Conservation (phyloP, 2,888 invertebrate species). For the Torymus tubicola region DNA sequence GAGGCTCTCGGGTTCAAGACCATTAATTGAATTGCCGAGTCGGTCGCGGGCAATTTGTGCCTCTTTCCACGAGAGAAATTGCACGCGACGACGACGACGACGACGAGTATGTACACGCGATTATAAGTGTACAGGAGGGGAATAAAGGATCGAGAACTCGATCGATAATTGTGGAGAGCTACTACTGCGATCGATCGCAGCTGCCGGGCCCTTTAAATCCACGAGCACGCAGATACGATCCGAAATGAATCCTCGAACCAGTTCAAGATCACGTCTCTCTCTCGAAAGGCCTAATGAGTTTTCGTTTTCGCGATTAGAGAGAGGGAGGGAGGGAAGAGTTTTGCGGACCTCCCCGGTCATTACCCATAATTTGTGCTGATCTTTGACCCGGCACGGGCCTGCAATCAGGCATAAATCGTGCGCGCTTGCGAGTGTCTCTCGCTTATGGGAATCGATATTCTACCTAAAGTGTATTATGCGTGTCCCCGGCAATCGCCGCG, state of each 20-base stretch:
- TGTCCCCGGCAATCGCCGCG: slow-evolving; percentile 18
- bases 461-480: slow-evolving; percentile 28
- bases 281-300: slow-evolving; percentile 39
- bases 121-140: not conserved
- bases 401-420: slow-evolving; percentile 72
- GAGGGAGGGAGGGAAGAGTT: slow-evolving; percentile 4
- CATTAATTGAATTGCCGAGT: slow-evolving; percentile 58
- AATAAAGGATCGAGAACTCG: not conserved
- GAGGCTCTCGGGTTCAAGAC: not conserved
- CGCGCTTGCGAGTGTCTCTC: slow-evolving; percentile 63
- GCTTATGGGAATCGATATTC: slow-evolving; percentile 43
- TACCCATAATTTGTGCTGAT: slow-evolving; percentile 67
- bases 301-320: slow-evolving; percentile 47
- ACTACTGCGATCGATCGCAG: not conserved
- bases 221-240: not conserved
- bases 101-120: too few species aligned
- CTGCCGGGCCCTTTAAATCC: slow-evolving; percentile 9
- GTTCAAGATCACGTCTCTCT: slow-evolving; percentile 26
- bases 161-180: not conserved
- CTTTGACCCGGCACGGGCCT: slow-evolving; percentile 58
- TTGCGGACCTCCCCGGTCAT: slow-evolving; percentile 67
- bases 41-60: slow-evolving; percentile 42
- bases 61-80: slow-evolving; percentile 39
- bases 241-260: slow-evolving; percentile 44
- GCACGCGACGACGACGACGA: slow-evolving; percentile 13